Evolutionary conservation across 2,797 vertebrate genomes (phyloP).

Genomic region (Neostethus bicornis): DNA sequence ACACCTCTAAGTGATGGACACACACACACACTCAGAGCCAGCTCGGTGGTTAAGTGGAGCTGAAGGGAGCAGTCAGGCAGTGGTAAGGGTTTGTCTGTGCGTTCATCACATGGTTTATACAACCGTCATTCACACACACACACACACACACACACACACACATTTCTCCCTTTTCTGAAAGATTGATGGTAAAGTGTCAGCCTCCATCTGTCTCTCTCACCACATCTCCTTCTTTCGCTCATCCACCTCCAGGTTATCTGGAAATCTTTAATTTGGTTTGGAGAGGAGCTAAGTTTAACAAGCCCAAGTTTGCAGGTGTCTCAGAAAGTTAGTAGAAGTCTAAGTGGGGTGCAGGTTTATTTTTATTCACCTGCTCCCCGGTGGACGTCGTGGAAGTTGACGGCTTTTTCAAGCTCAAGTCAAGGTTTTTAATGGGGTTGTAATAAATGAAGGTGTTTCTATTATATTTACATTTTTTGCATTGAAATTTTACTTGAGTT

Average conservation of each 20-base stretch:
- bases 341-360: background rate
- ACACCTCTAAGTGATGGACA: constrained; percentile 62
- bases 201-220: constrained; percentile 53
- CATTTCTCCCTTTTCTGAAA: constrained; percentile 23
- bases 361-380: background rate
- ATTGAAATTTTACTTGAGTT: too few species aligned
- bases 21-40: constrained; percentile 47
- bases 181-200: constrained; percentile 60
- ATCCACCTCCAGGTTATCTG: constrained; percentile 1
- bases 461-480: too few species aligned
- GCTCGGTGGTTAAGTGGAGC: constrained; percentile 84
- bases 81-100: constrained; percentile 92
- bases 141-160: constrained; percentile 49
- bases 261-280: constrained; percentile 30
- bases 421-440: too few species aligned
- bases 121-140: constrained; percentile 89
- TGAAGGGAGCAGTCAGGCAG: constrained; percentile 92
- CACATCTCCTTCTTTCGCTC: constrained; percentile 9
- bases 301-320: background rate
- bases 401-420: background rate
- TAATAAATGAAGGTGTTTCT: too few species aligned
- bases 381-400: background rate
- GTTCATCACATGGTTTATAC: constrained; percentile 97
- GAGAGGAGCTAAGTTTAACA: background rate
- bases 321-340: background rate